phyloP scores from a whole-genome alignment of 2,888 invertebrate genomes.

The Mystacides longicornis region DNA sequence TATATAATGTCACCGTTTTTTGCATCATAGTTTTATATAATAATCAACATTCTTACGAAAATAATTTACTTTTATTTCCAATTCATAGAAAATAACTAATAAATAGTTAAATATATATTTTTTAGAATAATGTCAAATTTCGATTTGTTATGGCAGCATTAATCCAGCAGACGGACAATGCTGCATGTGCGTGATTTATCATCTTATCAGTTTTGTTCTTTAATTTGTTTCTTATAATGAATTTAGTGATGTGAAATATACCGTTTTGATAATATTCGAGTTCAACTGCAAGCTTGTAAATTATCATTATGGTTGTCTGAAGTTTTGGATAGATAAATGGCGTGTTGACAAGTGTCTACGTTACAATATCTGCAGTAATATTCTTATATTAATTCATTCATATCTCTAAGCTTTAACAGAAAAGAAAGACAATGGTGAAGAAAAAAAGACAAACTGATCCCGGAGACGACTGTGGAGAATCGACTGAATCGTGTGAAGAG shows the following conservation, averaged over 20 bases:
- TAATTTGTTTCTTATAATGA: not conserved
- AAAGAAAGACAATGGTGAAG: constrained; percentile 54
- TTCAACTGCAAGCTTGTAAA: too few relatives aligned
- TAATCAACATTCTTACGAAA: too few relatives aligned
- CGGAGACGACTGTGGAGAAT: constrained; percentile 54
- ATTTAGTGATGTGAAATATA: not conserved
- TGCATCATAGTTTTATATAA: too few relatives aligned
- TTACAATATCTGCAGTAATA: not conserved
- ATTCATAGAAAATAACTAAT: too few relatives aligned
- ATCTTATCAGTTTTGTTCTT: not conserved
- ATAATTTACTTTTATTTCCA: too few relatives aligned
- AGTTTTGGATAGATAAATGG: too few relatives aligned
- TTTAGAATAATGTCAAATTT: too few relatives aligned
- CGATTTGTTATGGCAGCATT: not conserved
- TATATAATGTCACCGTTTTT: too few relatives aligned
- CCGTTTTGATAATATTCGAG: not conserved
- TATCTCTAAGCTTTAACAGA: not conserved
- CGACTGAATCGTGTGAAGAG: constrained; percentile 68
- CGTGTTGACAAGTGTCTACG: not conserved
- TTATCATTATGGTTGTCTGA: too few relatives aligned
- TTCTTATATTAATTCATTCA: not conserved
- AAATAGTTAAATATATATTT: too few relatives aligned
- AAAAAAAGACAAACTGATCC: constrained; percentile 66
- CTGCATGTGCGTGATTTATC: constrained; percentile 2
- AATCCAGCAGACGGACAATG: not conserved